phyloP scores from a whole-genome alignment of 2,888 invertebrate genomes.

The Chrysodeixis includens region DNA sequence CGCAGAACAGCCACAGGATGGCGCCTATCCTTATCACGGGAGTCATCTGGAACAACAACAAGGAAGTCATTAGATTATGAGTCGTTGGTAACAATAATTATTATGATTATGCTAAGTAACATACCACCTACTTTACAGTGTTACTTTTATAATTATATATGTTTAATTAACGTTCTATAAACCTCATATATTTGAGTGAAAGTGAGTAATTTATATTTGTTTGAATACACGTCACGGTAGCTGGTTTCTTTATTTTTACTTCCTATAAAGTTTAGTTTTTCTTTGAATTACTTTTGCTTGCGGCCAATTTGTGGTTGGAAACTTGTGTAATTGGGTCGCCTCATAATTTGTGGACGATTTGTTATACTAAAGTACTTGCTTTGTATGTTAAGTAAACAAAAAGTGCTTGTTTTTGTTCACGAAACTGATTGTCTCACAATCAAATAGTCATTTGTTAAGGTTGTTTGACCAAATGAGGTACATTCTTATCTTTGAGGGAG shows the following conservation, averaged over 20 bases:
- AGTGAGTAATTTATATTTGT: conserved; percentile 57
- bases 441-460: background rate
- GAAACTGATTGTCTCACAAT: background rate
- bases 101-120: conserved; percentile 22
- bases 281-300: conserved; percentile 30
- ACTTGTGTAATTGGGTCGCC: conserved; percentile 29
- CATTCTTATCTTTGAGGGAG: background rate
- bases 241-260: conserved; percentile 50
- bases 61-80: conserved; percentile 34
- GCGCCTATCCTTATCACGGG: conserved; percentile 82
- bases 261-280: conserved; percentile 42
- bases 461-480: background rate
- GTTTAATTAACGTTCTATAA: conserved; percentile 49
- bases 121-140: conserved; percentile 37
- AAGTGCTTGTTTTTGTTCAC: background rate
- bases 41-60: conserved; percentile 83
- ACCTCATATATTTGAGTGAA: conserved; percentile 52
- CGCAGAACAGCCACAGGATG: conserved; percentile 77
- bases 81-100: conserved; percentile 16
- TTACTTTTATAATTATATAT: conserved; percentile 42
- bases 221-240: conserved; percentile 48
- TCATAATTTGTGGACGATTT: conserved; percentile 15
- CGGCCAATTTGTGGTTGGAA: conserved; percentile 31
- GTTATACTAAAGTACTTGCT: background rate
- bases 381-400: background rate